A percentile compares a stretch with the other conserved stretches of the same genome.
These are phyloP conservation scores for Gymnopithys bicolor DNA, from an alignment of 2,797 vertebrate genomes.

Conservation along the genomic window DNA sequence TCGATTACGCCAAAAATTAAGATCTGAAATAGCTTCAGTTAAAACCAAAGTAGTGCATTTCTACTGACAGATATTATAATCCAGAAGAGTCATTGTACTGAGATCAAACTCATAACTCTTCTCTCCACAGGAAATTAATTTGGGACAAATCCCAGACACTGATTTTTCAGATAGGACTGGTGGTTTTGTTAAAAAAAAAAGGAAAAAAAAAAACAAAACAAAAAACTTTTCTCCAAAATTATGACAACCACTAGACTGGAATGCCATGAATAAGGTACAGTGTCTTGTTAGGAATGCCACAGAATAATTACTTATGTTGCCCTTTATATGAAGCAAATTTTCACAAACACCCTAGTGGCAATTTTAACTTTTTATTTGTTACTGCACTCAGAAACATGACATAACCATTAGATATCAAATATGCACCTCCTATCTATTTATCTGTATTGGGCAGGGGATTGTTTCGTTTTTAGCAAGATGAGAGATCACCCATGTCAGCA, in stretches of 20 bases:
- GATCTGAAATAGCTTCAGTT: conserved; percentile 48
- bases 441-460: background rate
- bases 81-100: background rate
- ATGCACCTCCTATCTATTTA: background rate
- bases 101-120: background rate
- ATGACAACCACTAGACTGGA: background rate
- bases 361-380: background rate
- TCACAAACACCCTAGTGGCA: background rate
- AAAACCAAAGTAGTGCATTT: conserved; percentile 22
- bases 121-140: conserved; percentile 15
- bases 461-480: background rate
- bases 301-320: background rate
- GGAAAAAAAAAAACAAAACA: background rate
- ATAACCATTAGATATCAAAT: background rate
- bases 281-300: background rate
- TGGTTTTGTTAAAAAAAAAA: background rate
- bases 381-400: background rate
- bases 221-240: background rate
- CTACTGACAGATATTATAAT: conserved; percentile 8
- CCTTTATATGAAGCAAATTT: background rate
- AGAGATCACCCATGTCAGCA: background rate
- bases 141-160: background rate
- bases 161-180: background rate
- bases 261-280: background rate
- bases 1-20: conserved; percentile 59